Base-by-base conservation (phyloP, 1,140 invertebrate genomes). In the Ceratitis capitata region DNA sequence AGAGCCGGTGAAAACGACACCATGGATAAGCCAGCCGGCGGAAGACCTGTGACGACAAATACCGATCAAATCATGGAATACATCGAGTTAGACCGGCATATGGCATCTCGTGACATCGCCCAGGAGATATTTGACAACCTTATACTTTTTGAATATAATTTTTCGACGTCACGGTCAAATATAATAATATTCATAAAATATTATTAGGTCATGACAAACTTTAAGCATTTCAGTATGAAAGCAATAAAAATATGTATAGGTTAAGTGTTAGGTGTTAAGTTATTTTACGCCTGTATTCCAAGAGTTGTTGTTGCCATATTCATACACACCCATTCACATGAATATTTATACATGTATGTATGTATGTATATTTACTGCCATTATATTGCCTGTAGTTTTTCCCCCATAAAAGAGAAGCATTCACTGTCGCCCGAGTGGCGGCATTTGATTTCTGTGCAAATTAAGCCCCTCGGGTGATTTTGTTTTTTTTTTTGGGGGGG, bases 371-470 rank as follows among this genome's bases (percentile, higher is more conserved):
- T 35, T 10, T 49, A 45, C 12, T 35, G 4, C 26, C 19, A n/a
- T 35, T 42, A 26, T 47, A n/a, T 47, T 47, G 19, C 12, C 51
- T 61, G 53, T 45, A 84, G 83, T 61, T 35, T 39, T 82, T 49
- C 64, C 26, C 29, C 39, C 78, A 61, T 64, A 47, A n/a, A 45
- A 32, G 35, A 47, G 32, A 45, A 32, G 35, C 78, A 61, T 85
- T 85, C 78, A 85, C 64, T 85, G 85, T 64, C 85, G 85, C 49
- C 85, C 42, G n/a, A 47, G 32, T 64, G 85, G 74, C 85, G 85
- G 78, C 85, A 83, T 82, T 61, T 85, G 85, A 61, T 78, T 78
- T 78, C 69, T 78, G 69, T 78, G 69, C n/a, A 78, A 78, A 78
- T 78, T 78, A 78, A 42, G 69, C 69, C 69, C 39, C 69, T 78